Base-by-base conservation (phyloP, 2,113 vertebrate species). In the Prunella fulvescens region DNA sequence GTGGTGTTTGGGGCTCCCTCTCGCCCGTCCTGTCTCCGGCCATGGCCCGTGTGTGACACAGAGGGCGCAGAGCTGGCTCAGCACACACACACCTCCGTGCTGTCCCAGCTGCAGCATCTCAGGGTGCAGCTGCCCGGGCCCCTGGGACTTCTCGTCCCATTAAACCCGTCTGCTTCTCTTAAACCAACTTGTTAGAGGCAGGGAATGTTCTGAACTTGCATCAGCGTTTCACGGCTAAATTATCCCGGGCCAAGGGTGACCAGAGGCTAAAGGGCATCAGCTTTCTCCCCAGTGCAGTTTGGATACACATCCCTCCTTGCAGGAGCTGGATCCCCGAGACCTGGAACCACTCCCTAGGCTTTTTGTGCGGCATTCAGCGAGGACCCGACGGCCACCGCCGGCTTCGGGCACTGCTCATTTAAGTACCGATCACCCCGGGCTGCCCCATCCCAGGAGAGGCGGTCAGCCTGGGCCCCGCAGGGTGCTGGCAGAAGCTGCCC, bases 81-180 rank as follows among this genome's bases (percentile, higher is more conserved):
- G 18, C 62, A 11, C 40, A 28, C 19, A 17, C 54, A 9, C 39
- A 6, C 14, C 12, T 25, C 76, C 4, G 0, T 3, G 3, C 50
- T 33, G 76, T 69, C 61, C 6, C 37, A 25, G 5, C 29, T 7
- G 2, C 39, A 35, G 48, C 57, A 56, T 16, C 37, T 6, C 42
- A 1, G 18, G 3, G 2, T 2, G 7, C 33, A 13, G 6, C 60
- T 16, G 6, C 1, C 40, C 0, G 0, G 9, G 20, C 15, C 23
- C 4, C 40, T 5, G 25, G 26, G 35, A 12, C 35, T 24, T 16
- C 33, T 50, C 26, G 10, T 37, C 29, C 14, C 40, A 2, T 0
- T 2, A 22, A 37, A 37, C 0, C 4, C 6, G 1, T 5, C 28
- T 7, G 11, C 17, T 39, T 51, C 60, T 33, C 35, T 33, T 9